Percentiles rank a stretch among this genome's conserved stretches.
phyloP scores from a whole-genome alignment of 2,797 vertebrate species.

The Enoplosus armatus region DNA sequence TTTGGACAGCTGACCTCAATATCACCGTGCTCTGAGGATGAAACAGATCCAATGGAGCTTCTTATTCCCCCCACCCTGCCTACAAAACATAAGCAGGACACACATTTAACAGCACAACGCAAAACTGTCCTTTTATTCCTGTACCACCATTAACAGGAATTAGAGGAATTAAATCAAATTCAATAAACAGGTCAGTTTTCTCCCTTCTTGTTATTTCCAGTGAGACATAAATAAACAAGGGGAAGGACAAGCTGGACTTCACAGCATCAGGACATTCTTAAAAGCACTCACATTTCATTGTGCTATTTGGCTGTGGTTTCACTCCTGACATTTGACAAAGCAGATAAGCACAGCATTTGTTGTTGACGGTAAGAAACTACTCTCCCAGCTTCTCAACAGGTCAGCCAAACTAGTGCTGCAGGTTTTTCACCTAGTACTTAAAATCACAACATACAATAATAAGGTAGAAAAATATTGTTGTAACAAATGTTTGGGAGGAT shows the following conservation, averaged over 20 bases:
- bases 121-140: slow-evolving; percentile 38
- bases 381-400: slow-evolving; percentile 40
- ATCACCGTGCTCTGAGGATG: slow-evolving; percentile 74
- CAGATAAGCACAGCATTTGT: slow-evolving; percentile 7
- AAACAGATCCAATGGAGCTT: slow-evolving; percentile 74
- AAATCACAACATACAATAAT: slow-evolving; percentile 76
- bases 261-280: slow-evolving; percentile 49
- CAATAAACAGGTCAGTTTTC: slow-evolving; percentile 66
- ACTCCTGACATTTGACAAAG: slow-evolving; percentile 36
- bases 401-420: slow-evolving; percentile 34
- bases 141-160: slow-evolving; percentile 58
- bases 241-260: slow-evolving; percentile 50
- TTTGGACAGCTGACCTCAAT: slow-evolving; percentile 90
- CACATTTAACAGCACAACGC: slow-evolving; percentile 40
- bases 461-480: slow-evolving; percentile 75
- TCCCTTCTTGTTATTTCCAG: slow-evolving; percentile 53
- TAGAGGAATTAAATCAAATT: slow-evolving; percentile 68
- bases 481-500: slow-evolving; percentile 84
- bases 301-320: neutral
- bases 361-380: slow-evolving; percentile 12
- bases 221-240: slow-evolving; percentile 66
- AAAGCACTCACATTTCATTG: slow-evolving; percentile 17
- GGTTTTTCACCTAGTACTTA: slow-evolving; percentile 70
- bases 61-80: slow-evolving; percentile 48
- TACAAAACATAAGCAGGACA: slow-evolving; percentile 54